These are phyloP conservation scores for Tetragonisca angustula DNA, from an alignment of 2,888 invertebrate genomes.

Conservation along the genomic window DNA sequence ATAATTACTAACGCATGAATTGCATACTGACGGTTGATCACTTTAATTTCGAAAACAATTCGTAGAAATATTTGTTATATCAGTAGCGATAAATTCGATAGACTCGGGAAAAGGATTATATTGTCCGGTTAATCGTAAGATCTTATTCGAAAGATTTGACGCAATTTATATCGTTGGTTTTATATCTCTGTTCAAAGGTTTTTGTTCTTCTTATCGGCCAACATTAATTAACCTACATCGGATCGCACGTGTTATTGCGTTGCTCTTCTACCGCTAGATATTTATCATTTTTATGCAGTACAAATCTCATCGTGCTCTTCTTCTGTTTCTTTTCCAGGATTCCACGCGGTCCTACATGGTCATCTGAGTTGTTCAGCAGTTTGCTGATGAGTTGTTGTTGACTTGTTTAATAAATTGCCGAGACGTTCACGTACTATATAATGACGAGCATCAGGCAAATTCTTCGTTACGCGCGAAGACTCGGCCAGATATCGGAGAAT, in stretches of 20 bases:
- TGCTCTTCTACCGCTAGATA: neutral
- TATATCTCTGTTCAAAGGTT: neutral
- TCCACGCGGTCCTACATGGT: neutral
- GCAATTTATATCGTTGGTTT: neutral
- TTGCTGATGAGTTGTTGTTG: neutral
- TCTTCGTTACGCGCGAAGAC: slow-evolving; percentile 30
- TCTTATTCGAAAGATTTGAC: neutral
- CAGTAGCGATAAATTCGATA: neutral
- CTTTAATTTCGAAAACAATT: neutral
- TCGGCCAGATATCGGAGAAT: slow-evolving; percentile 31
- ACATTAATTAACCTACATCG: slow-evolving; percentile 13
- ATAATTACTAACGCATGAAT: slow-evolving; percentile 22
- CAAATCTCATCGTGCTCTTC: neutral
- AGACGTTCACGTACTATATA: neutral
- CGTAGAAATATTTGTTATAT: neutral
- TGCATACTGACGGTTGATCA: neutral
- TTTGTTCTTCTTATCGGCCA: neutral
- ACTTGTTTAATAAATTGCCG: slow-evolving; percentile 18
- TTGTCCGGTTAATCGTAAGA: neutral
- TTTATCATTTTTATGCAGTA: neutral
- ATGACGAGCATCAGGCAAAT: slow-evolving; percentile 54
- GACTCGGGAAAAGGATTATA: neutral
- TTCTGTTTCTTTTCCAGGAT: neutral
- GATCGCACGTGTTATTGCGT: neutral
- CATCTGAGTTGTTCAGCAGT: neutral